A percentile compares a stretch with the other conserved stretches of the same genome.
phyloP scores from a whole-genome alignment of 2,797 vertebrate genomes.

The Enteromius thamalakanensis region DNA sequence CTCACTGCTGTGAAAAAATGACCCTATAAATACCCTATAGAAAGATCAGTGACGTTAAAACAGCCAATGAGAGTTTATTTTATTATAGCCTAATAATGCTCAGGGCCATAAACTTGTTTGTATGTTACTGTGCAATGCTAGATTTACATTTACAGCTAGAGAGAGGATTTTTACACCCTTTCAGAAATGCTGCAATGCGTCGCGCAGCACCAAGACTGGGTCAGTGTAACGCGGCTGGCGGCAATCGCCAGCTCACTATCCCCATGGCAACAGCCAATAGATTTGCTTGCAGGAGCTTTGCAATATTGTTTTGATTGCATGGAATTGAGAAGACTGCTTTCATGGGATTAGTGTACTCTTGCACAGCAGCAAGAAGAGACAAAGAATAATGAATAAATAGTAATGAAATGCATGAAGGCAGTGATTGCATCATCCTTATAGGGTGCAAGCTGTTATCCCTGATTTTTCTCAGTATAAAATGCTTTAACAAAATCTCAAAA shows the following conservation, averaged over 20 bases:
- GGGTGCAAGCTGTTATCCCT: not conserved
- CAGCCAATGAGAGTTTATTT: constrained; percentile 59
- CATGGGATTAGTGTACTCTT: constrained; percentile 38
- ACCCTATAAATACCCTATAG: constrained; percentile 38
- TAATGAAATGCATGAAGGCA: constrained; percentile 25
- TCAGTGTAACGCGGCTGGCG: constrained; percentile 78
- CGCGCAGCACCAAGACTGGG: constrained; percentile 77
- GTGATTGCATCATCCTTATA: constrained; percentile 12
- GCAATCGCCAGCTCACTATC: constrained; percentile 65
- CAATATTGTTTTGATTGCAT: constrained; percentile 63
- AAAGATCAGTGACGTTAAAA: constrained; percentile 47
- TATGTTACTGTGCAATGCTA: constrained; percentile 55
- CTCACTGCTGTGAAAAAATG: constrained; percentile 41
- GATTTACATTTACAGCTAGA: constrained; percentile 66
- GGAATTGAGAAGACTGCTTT: constrained; percentile 51
- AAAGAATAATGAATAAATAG: constrained; percentile 13
- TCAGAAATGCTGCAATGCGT: constrained; percentile 88
- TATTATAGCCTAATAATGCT: constrained; percentile 68
- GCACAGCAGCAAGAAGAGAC: constrained; percentile 12
- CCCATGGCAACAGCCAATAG: constrained; percentile 79
- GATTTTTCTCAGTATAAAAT: not conserved
- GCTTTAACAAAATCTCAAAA: not conserved
- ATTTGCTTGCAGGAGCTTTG: constrained; percentile 55
- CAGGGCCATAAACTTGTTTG: constrained; percentile 48
- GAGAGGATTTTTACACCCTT: constrained; percentile 52